Base-by-base conservation (phyloP, 2,797 vertebrate genomes). In the Erpetoichthys calabaricus region DNA sequence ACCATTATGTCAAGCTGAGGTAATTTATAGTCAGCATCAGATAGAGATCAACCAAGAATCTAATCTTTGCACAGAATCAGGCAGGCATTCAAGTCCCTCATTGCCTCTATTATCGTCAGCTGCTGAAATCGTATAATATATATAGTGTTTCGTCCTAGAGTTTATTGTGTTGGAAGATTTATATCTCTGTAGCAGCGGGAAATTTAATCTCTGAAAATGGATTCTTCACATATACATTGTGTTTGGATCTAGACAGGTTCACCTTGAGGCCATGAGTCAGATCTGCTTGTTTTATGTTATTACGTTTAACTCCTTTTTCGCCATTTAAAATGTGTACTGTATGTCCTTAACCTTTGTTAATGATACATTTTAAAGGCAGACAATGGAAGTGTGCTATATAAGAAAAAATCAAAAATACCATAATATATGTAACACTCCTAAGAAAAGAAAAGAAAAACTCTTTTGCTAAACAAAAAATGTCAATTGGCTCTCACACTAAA, bases 41-140 rank as follows among this genome's bases (percentile, higher is more conserved):
- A 66, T 65, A 69, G 60, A 67, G 64, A 67, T 68, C 59, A 66
- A 62, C 67, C 61, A 57, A 58, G 65, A 60, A 63, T 52, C 70
- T 68, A 70, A 78, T 76, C 72, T 71, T 62, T 62, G 57, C 65
- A 49, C 47, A 63, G 59, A 70, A 70, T 68, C 63, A 64, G 62
- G 67, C 65, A 70, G 67, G 72, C 67, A 73, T 68, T 67, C 69
- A 67, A 66, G 59, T 70, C 74, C 25, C 69, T 62, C 70, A 69
- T 73, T 65, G 63, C 71, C 71, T 70, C 65, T 65, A 77, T 72
- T 70, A 69, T 61, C 71, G 62, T 68, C 68, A 75, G 71, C 73
- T 71, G 70, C 60, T 69, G 66, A 72, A 75, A 74, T 73, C 66
- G 71, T 73, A 75, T 63, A 59, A 80, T 75, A 65, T 66, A 63